Percentiles rank a stretch among this genome's conserved stretches.
Conservation (phyloP, 2,888 invertebrate species). For the Acanthosepion pharaonis region DNA sequence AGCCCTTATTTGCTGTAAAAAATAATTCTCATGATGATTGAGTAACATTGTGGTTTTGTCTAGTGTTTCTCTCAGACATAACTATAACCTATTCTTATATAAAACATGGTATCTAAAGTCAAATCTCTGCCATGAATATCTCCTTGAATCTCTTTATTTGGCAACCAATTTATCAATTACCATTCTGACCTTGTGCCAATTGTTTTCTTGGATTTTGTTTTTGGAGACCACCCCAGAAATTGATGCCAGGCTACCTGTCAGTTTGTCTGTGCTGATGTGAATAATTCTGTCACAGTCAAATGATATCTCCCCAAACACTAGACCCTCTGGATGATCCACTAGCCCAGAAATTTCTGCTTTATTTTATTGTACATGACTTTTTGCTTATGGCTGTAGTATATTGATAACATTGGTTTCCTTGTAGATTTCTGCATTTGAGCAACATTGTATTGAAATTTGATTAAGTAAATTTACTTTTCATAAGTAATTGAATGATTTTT, state of each 20-base stretch:
- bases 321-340: background rate
- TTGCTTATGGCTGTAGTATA: too few relatives aligned
- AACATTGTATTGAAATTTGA: too few relatives aligned
- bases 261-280: background rate
- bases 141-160: background rate
- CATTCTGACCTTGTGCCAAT: slow-evolving; percentile 21
- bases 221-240: background rate
- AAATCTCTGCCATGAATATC: background rate
- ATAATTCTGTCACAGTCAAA: background rate
- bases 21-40: too few relatives aligned
- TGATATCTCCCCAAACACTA: background rate
- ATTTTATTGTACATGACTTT: background rate
- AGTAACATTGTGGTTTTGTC: too few relatives aligned
- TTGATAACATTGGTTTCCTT: too few relatives aligned
- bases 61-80: background rate
- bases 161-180: background rate
- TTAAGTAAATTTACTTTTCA: too few relatives aligned
- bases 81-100: background rate
- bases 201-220: background rate
- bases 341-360: background rate
- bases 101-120: background rate
- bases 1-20: too few relatives aligned
- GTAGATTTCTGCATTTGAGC: too few relatives aligned
- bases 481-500: too few relatives aligned
- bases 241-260: background rate